Percentiles rank a stretch among this genome's conserved stretches.
Evolutionary conservation across 2,113 vertebrate genomes (phyloP).

Genomic region (Anoplopoma fimbria): DNA sequence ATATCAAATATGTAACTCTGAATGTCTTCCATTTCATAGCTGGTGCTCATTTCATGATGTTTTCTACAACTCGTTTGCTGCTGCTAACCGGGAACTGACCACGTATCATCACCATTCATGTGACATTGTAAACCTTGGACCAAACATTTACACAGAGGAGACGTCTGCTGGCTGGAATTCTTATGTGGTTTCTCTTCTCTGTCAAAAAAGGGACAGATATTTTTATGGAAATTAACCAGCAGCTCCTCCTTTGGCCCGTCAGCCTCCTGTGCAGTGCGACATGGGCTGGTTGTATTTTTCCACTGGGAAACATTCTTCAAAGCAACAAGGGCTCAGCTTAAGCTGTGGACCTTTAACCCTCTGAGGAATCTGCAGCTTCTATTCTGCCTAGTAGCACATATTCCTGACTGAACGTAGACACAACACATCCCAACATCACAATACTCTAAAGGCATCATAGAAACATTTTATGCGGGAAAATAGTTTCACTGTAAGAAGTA

Average conservation of each 20-base stretch:
- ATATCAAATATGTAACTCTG: background rate
- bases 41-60: background rate
- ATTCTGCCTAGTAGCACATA: background rate
- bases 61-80: too few relatives aligned
- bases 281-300: conserved; percentile 50
- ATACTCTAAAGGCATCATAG: too few relatives aligned
- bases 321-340: background rate
- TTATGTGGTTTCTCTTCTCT: background rate
- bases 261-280: conserved; percentile 4
- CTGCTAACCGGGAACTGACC: background rate
- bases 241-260: background rate
- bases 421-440: too few relatives aligned
- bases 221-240: conserved; percentile 24
- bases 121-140: background rate
- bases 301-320: conserved; percentile 27
- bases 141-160: background rate
- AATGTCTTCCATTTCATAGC: background rate
- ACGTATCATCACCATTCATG: too few relatives aligned
- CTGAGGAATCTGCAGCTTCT: background rate
- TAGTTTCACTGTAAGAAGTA: too few relatives aligned
- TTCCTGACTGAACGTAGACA: too few relatives aligned
- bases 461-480: background rate
- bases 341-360: background rate
- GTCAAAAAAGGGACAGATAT: background rate
- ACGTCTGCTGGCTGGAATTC: too few relatives aligned